These are phyloP conservation scores for Mobula birostris DNA, from an alignment of 2,113 vertebrate genomes.

Conservation along the genomic window DNA sequence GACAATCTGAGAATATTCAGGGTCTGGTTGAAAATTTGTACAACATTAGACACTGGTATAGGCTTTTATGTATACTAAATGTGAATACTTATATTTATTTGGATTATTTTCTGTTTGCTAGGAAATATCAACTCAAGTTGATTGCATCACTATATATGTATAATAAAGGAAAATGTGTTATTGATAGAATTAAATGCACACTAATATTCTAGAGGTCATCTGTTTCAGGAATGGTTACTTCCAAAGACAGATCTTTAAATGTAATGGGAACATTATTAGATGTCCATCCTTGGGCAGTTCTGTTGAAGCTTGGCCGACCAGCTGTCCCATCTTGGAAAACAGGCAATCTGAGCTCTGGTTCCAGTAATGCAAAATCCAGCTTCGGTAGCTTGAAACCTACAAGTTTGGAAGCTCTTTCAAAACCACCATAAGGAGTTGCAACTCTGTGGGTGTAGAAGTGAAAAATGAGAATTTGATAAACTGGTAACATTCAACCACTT, in stretches of 20 bases:
- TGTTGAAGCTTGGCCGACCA: constrained; percentile 82
- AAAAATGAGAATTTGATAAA: not conserved
- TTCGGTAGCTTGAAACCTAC: constrained; percentile 65
- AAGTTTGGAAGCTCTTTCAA: constrained; percentile 72
- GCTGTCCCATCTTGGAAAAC: constrained; percentile 58
- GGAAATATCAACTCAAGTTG: not conserved
- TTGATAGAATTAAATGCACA: not conserved
- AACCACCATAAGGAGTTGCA: constrained; percentile 87
- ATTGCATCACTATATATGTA: not conserved
- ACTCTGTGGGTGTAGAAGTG: constrained; percentile 63
- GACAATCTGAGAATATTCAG: not conserved
- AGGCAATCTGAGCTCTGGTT: constrained; percentile 59
- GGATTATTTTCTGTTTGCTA: not conserved
- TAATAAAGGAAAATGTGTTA: not conserved
- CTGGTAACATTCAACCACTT: not conserved
- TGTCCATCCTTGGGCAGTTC: constrained; percentile 81
- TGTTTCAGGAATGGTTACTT: constrained; percentile 73
- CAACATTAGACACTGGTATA: not conserved
- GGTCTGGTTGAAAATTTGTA: not conserved
- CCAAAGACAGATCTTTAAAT: constrained; percentile 53
- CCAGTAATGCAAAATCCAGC: constrained; percentile 62
- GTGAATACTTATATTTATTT: not conserved
- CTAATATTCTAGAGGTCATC: constrained; percentile 76
- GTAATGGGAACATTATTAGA: constrained; percentile 57
- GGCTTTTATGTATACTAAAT: not conserved